These are phyloP conservation scores for Onychomys leucogaster DNA, from an alignment of 2,797 vertebrate species.

Conservation along the genomic window DNA sequence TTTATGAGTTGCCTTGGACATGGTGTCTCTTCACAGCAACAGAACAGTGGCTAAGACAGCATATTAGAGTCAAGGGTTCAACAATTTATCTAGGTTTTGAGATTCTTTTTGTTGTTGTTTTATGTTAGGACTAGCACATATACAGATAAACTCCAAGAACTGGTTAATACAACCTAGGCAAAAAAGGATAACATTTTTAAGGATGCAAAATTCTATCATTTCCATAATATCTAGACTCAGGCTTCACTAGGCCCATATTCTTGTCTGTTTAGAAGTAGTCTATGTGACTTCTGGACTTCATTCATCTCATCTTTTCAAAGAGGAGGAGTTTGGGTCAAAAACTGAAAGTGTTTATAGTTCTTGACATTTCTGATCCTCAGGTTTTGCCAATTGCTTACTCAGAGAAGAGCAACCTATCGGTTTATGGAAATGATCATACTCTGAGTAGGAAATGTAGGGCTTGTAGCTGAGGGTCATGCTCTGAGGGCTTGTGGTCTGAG, in stretches of 20 bases:
- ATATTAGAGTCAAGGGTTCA: background rate
- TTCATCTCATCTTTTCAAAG: constrained; percentile 8
- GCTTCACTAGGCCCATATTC: background rate
- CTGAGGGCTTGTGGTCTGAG: constrained; percentile 68
- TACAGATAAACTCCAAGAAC: background rate
- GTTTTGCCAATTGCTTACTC: constrained; percentile 29
- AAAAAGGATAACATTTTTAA: background rate
- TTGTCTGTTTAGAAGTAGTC: background rate
- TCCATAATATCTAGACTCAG: background rate
- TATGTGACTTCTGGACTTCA: background rate
- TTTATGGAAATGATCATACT: constrained; percentile 57
- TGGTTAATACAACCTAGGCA: background rate
- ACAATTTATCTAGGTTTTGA: constrained; percentile 5
- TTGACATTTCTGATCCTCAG: constrained; percentile 2
- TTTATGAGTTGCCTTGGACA: background rate
- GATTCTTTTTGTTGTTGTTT: constrained; percentile 6
- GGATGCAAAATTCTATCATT: background rate
- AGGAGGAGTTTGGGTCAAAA: background rate
- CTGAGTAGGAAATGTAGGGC: constrained; percentile 60
- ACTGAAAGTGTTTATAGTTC: constrained; percentile 1
- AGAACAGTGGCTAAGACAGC: background rate
- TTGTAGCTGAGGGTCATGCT: constrained; percentile 76
- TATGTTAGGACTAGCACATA: background rate
- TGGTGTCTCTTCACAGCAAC: background rate
- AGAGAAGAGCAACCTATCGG: background rate